A percentile compares a stretch with the other conserved stretches of the same genome.
Evolutionary conservation across 2,113 vertebrate genomes (phyloP).

Genomic region (Takifugu bimaculatus): DNA sequence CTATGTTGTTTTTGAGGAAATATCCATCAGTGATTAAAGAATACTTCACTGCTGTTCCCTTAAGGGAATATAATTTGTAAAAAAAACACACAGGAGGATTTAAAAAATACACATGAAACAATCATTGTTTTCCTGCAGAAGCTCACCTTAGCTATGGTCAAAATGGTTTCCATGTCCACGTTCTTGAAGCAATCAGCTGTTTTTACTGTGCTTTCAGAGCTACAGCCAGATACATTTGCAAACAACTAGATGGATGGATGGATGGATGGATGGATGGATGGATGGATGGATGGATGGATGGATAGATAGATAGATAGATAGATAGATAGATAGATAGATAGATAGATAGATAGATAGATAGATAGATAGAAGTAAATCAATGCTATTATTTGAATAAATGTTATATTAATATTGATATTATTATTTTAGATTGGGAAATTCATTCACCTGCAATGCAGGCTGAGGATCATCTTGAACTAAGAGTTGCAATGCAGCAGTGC

Average conservation of each 20-base stretch:
- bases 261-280: too few relatives aligned
- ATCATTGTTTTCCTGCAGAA: background rate
- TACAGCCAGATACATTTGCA: slow-evolving; percentile 69
- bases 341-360: slow-evolving; percentile 3
- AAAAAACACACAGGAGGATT: background rate
- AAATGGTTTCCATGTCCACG: slow-evolving; percentile 39
- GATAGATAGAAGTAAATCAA: background rate
- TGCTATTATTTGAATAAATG: too few relatives aligned
- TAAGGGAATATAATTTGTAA: background rate
- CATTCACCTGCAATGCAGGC: slow-evolving; percentile 10
- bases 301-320: too few relatives aligned
- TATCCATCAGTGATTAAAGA: slow-evolving; percentile 29
- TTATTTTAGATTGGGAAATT: background rate
- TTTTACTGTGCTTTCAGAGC: slow-evolving; percentile 58
- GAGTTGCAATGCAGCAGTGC: slow-evolving; percentile 57
- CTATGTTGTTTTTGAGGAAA: slow-evolving; percentile 43
- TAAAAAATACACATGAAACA: background rate
- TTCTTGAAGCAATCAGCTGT: slow-evolving; percentile 66
- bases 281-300: slow-evolving; percentile 1
- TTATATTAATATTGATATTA: too few relatives aligned
- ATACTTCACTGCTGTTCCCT: slow-evolving; percentile 2
- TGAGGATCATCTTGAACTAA: slow-evolving; percentile 28
- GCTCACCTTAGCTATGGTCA: slow-evolving; percentile 25
- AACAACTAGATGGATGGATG: slow-evolving; percentile 33
- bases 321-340: too few relatives aligned